These are phyloP conservation scores for Oncorhynchus masou DNA, from an alignment of 2,113 vertebrate genomes.

Conservation along the genomic window DNA sequence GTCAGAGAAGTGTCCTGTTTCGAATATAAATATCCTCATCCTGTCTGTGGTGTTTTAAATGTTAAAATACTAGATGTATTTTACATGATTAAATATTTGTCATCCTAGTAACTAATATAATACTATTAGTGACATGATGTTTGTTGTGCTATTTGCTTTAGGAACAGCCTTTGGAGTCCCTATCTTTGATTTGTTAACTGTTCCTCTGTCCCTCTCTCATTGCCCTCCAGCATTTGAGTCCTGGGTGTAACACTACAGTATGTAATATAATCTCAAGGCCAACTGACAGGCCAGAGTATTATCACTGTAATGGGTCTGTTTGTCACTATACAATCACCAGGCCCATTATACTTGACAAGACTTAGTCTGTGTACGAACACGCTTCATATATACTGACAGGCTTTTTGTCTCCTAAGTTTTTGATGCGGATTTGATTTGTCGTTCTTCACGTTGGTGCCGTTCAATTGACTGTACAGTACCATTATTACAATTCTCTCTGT, in stretches of 20 bases:
- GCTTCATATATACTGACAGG: constrained; percentile 3
- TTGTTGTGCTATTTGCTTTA: too few species aligned
- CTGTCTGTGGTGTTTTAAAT: not conserved
- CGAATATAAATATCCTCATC: not conserved
- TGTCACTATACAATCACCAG: constrained; percentile 38
- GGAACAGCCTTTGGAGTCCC: not conserved
- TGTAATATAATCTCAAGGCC: constrained; percentile 14
- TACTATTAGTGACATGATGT: too few species aligned
- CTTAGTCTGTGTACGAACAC: constrained; percentile 15
- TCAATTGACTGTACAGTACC: not conserved
- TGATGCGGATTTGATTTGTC: constrained; percentile 1
- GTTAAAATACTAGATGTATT: not conserved
- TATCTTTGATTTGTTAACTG: constrained; percentile 12
- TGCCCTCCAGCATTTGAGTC: constrained; percentile 14
- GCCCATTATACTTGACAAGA: constrained; percentile 21
- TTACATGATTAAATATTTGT: not conserved
- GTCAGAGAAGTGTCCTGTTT: not conserved
- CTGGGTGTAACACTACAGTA: constrained; percentile 1
- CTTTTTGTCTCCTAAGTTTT: constrained; percentile 25
- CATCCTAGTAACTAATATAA: not conserved
- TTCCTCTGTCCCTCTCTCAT: constrained; percentile 2
- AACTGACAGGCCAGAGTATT: constrained; percentile 49
- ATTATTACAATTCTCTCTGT: not conserved
- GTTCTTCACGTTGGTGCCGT: constrained; percentile 17
- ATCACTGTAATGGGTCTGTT: constrained; percentile 42